Conservation (phyloP, 2,113 vertebrate genomes). For the Hemiprocne comata region DNA sequence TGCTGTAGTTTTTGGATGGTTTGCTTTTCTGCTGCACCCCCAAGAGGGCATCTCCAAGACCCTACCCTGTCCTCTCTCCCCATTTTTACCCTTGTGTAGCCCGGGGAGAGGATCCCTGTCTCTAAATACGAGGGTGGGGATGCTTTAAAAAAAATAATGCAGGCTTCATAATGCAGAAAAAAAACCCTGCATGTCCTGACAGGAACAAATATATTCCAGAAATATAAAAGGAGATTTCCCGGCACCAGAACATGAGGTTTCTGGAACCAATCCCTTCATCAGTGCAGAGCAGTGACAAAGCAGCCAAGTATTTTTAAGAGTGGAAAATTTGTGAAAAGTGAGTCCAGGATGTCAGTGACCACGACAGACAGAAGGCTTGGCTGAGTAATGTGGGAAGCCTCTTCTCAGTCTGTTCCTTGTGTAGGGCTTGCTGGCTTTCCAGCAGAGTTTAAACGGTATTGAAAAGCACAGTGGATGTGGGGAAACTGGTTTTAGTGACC, state of each 20-base stretch:
- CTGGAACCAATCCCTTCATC: background rate
- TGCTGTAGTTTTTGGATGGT: background rate
- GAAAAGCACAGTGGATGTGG: background rate
- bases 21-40: background rate
- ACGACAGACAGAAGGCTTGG: background rate
- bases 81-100: background rate
- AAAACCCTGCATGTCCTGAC: no score
- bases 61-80: background rate
- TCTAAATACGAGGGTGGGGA: background rate
- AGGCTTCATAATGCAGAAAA: background rate
- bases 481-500: background rate
- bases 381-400: background rate
- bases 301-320: background rate
- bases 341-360: background rate
- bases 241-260: background rate
- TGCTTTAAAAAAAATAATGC: background rate
- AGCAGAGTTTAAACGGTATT: background rate
- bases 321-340: background rate
- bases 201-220: background rate
- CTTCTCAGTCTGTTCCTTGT: background rate
- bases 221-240: background rate
- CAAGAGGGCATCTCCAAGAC: fast-evolving
- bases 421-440: background rate
- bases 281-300: background rate
- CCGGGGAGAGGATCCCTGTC: background rate